Evolutionary conservation across 2,113 vertebrate species (phyloP), one percentile per base, ranked within the genome.

Genomic region (Sinocyclocheilus rhinocerous): DNA sequence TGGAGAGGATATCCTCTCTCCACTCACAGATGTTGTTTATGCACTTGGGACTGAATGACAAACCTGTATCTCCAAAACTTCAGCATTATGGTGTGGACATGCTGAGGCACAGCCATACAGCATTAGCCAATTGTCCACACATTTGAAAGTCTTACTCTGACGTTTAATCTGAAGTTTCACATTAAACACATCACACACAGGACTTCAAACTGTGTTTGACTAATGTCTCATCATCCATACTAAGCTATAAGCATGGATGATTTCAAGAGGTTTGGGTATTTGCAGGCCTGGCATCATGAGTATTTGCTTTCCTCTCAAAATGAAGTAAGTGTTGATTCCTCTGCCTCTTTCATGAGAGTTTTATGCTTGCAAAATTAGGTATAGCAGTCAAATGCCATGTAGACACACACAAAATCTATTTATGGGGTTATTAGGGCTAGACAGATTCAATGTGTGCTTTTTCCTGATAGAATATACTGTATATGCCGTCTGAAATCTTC

Each of bases 1-100:
- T 81, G 59, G 59, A 33, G 76, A 89, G 84, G 76, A 86, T 57
- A 76, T 89, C 81, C 85, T 86, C 81, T 55, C 39, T 77, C 48
- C 76, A 84, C 79, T 72, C 33, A 87, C 67, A 48, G 65, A 72
- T 85, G 80, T 78, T 52, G 22, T 48, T 59, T 59, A 83, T 55
- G 36, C 33, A 73, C 70, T 12, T 15, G 57, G 33, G 55, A 59
- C 29, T 85, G 7, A 4, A 48, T 48, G 57, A 73, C 67, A 87
- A 84, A 75, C n/a, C 0, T 26, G 39, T 24, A 75, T 76, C 61
- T 69, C 24, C 24, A 22, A 26, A 52, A 16, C 15, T 22, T 12
- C 26, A 63, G 52, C 22, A 63, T 80, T 24, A 6, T 39, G 52
- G 26, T 59, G 1, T 9, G 20, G 33, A 42, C 57, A 24, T 57